phyloP scores from a whole-genome alignment of 2,888 invertebrate genomes.

The Danaus chrysippus region DNA sequence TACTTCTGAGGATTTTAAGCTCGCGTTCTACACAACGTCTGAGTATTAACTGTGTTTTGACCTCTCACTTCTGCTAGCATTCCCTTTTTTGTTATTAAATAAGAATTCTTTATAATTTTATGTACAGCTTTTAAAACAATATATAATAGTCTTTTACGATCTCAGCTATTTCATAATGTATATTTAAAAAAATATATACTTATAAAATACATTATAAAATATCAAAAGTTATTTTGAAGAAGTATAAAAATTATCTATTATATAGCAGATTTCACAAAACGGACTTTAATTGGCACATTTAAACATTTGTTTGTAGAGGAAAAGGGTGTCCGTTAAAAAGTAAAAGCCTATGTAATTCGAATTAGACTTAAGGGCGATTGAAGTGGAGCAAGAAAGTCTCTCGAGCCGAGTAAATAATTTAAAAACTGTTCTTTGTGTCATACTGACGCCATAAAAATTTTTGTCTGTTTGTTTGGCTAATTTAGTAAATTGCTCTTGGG shows the following conservation, averaged over 20 bases:
- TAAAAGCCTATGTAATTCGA: constrained; percentile 24
- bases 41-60: constrained; percentile 10
- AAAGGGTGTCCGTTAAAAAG: constrained; percentile 4
- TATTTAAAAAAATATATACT: too few species aligned
- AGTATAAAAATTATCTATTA: too few species aligned
- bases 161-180: too few species aligned
- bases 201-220: too few species aligned
- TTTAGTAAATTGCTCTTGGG: constrained; percentile 60
- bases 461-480: constrained; percentile 62
- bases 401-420: constrained; percentile 64
- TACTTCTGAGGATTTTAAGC: constrained; percentile 42
- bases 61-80: background rate
- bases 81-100: background rate
- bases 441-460: constrained; percentile 57
- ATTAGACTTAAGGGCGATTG: constrained; percentile 37
- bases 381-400: constrained; percentile 45
- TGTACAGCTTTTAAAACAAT: too few species aligned
- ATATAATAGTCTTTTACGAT: too few species aligned
- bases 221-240: too few species aligned
- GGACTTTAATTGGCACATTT: too few species aligned
- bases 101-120: background rate
- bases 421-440: constrained; percentile 53
- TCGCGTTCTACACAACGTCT: constrained; percentile 4
- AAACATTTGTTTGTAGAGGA: background rate
- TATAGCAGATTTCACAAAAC: too few species aligned